Percentiles rank a stretch among this genome's conserved stretches.
Conservation (phyloP, 2,888 invertebrate species). For the Scotopteryx bipunctaria region DNA sequence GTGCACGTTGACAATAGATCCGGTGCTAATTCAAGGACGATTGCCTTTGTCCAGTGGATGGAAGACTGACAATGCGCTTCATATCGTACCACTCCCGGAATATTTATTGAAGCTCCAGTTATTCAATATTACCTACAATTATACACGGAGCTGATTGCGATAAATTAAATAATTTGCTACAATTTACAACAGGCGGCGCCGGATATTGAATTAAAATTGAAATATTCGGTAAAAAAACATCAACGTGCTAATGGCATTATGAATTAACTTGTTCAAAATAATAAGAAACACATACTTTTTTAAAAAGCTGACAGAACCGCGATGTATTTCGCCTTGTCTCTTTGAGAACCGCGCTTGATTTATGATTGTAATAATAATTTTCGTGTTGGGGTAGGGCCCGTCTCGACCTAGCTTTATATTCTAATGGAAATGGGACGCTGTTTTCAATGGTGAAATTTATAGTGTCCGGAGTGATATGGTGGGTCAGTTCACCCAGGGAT, state of each 20-base stretch:
- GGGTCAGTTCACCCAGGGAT: conserved; percentile 48
- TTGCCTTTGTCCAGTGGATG: conserved; percentile 62
- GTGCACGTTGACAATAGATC: conserved; percentile 73
- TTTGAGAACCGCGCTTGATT: conserved; percentile 59
- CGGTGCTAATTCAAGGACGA: conserved; percentile 78
- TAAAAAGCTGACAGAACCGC: conserved; percentile 39
- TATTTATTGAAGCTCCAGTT: conserved; percentile 19
- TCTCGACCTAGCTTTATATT: conserved; percentile 52
- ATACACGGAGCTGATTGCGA: conserved; percentile 1
- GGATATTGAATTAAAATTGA: neutral
- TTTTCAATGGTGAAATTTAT: conserved; percentile 56
- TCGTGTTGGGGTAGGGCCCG: conserved; percentile 71
- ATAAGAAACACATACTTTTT: conserved; percentile 22
- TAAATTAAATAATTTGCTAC: conserved; percentile 10
- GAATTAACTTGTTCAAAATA: conserved; percentile 12
- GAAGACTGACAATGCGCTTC: conserved; percentile 37
- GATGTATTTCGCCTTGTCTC: conserved; percentile 57
- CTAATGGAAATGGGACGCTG: conserved; percentile 48
- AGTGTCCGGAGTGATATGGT: conserved; percentile 43
- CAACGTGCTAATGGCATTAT: neutral
- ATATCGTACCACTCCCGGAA: conserved; percentile 47
- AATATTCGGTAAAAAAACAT: conserved; percentile 9
- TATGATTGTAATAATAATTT: conserved; percentile 70
- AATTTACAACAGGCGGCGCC: conserved; percentile 13
- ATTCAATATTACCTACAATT: neutral